phyloP scores from a whole-genome alignment of 2,888 invertebrate species.

The Pelosia muscerda region DNA sequence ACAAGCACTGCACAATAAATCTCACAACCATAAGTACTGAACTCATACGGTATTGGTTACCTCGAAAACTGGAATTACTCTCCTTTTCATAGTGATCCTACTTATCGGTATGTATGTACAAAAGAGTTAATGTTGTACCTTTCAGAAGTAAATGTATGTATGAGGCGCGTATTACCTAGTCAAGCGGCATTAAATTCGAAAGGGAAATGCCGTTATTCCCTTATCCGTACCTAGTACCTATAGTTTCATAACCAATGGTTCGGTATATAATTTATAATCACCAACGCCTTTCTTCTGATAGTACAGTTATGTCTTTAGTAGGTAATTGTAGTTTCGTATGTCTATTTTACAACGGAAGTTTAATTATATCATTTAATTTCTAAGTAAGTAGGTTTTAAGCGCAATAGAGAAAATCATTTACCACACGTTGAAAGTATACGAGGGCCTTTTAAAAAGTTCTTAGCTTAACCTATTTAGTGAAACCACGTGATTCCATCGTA shows the following conservation, averaged over 20 bases:
- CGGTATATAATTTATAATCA: constrained; percentile 30
- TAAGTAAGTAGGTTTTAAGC: constrained; percentile 42
- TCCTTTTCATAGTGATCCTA: constrained; percentile 1
- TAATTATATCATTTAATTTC: constrained; percentile 36
- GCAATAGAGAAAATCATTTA: constrained; percentile 35
- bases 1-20: neutral
- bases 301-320: constrained; percentile 41
- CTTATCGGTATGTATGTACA: neutral
- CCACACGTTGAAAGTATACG: constrained; percentile 30
- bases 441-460: no score
- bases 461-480: no score
- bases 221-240: neutral
- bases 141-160: neutral
- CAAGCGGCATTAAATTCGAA: neutral
- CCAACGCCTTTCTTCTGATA: constrained; percentile 21
- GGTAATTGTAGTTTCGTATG: constrained; percentile 31
- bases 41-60: neutral
- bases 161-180: neutral
- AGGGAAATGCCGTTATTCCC: constrained; percentile 15
- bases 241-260: constrained; percentile 22
- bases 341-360: constrained; percentile 37
- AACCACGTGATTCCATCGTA: no score
- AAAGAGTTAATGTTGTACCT: neutral
- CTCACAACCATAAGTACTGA: neutral
- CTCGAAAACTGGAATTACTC: neutral